Conservation (phyloP, 1,140 invertebrate genomes). For the Ceratitis capitata region DNA sequence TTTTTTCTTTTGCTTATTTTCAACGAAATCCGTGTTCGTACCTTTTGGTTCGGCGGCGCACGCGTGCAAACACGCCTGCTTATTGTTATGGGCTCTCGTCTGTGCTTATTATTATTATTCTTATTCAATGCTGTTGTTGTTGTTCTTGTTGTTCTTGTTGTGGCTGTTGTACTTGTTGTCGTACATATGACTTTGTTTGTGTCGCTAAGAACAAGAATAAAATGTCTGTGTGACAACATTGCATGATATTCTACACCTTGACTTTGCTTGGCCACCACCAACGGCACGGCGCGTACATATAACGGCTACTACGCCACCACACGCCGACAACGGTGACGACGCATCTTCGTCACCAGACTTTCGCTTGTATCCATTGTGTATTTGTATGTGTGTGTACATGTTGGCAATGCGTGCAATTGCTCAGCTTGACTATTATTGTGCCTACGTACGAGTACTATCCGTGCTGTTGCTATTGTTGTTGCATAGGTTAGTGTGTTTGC, state of each 20-base stretch:
- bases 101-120: no score
- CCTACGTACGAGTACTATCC: neutral
- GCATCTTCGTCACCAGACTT: neutral
- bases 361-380: no score
- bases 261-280: conserved; percentile 27
- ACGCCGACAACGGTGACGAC: no score
- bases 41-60: neutral
- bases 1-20: neutral
- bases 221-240: conserved; percentile 21
- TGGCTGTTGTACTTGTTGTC: neutral
- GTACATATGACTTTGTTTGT: conserved; percentile 11
- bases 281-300: neutral
- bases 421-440: neutral
- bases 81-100: neutral
- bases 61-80: conserved; percentile 8
- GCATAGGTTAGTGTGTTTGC: neutral
- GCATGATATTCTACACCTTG: conserved; percentile 36
- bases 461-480: conserved; percentile 2
- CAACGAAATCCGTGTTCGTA: neutral
- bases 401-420: conserved; percentile 7
- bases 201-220: conserved; percentile 1
- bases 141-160: neutral
- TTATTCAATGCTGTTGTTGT: neutral
- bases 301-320: neutral
- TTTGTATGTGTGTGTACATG: neutral